These are phyloP conservation scores for Porites divaricata DNA, from an alignment of 92 coral and sea anemone genomes.

Conservation along the genomic window DNA sequence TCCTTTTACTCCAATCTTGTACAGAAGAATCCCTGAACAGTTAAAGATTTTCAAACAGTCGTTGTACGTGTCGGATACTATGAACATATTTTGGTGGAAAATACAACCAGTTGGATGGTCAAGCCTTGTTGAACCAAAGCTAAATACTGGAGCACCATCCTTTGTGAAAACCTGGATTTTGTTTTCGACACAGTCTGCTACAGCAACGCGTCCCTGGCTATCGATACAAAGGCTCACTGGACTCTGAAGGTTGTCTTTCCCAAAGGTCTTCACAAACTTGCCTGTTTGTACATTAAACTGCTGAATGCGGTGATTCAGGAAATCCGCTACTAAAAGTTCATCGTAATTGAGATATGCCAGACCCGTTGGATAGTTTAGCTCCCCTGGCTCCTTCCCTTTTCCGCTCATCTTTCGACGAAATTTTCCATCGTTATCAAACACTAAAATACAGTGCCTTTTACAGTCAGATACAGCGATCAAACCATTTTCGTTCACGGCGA, in stretches of 20 bases:
- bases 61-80: background rate
- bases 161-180: constrained; percentile 27
- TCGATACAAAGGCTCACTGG: constrained; percentile 16
- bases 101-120: background rate
- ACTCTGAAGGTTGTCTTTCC: constrained; percentile 1
- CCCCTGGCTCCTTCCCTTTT: constrained; percentile 1
- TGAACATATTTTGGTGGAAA: background rate
- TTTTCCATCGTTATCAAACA: constrained; percentile 12
- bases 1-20: background rate
- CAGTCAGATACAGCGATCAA: background rate
- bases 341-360: constrained; percentile 10
- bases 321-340: constrained; percentile 13
- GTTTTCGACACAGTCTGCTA: background rate
- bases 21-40: background rate
- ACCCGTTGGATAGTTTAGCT: background rate
- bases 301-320: constrained; percentile 15
- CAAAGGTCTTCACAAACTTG: constrained; percentile 23
- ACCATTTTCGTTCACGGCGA: background rate
- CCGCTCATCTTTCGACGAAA: background rate
- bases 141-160: constrained; percentile 14
- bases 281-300: constrained; percentile 12
- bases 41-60: background rate
- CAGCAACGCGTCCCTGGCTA: constrained; percentile 12
- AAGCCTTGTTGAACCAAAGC: constrained; percentile 1
- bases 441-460: constrained; percentile 8